Base-by-base conservation (phyloP, 2,888 invertebrate genomes). In the Camponotus fellah region DNA sequence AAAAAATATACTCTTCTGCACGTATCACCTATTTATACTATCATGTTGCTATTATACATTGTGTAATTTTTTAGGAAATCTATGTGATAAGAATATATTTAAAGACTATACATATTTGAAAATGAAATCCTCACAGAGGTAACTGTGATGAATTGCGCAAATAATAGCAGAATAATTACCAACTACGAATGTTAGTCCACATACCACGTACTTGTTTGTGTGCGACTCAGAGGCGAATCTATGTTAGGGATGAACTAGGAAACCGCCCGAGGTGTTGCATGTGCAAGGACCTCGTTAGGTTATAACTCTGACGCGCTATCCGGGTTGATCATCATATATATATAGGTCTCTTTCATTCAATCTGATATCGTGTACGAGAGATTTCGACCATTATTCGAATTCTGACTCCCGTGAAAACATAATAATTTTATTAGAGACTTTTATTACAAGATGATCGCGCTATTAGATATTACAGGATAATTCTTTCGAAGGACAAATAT, bases 131-230 rank as follows among this genome's bases (percentile, higher is more conserved):
- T 14, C 37, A 14, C 37, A 26, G 21, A 60, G 43, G 8, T 32
- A 69, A 3, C 14, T 46, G 43, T 9, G 32, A 32, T 46, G 46
- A 79, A 62, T 71, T 4, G 43, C 71, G 46, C 26, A 26, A 49
- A 80, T 77, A 68, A 77, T 80, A 72, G 26, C 46, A 49, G 46
- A 80, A 43, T 72, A 79, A 79, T 79, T 79, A 60, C 46, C 79
- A 79, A 58, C 60, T 71, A 34, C 17, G 46, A 46, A 71, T 46
- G 43, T 79, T 79, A 46, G 71, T 46, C 32, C 46, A 71, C 60
- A 34, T 46, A 62, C 34, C 21, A 17, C 49, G 26, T 69, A 79
- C 26, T 5, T 72, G 60, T 72, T 80, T 72, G 53, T 53, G 34
- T 34, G 69, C 43, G n/a, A 77, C 56, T 68, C 56, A 56, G 69